Percentiles rank a stretch among this genome's conserved stretches.
phyloP scores from a whole-genome alignment of 92 coral and sea anemone genomes.

The Zoanthus sociatus region DNA sequence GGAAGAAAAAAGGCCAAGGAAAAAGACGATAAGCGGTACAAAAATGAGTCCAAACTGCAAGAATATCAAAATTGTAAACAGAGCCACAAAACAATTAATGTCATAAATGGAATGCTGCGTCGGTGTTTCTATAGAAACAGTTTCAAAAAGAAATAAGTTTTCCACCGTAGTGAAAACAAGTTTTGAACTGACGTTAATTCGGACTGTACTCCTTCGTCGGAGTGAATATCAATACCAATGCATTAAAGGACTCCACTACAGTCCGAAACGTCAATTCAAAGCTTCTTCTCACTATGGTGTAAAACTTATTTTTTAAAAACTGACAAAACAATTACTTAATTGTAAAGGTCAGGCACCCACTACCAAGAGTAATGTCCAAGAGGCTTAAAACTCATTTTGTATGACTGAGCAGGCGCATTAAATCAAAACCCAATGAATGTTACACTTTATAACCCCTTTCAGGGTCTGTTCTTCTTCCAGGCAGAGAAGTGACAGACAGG shows the following conservation, averaged over 20 bases:
- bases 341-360: conserved; percentile 69
- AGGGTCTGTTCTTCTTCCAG: conserved; percentile 39
- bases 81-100: conserved; percentile 5
- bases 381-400: conserved; percentile 44
- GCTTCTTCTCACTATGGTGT: no score
- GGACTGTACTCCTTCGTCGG: no score
- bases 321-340: conserved; percentile 33
- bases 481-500: conserved; percentile 21
- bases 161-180: no score
- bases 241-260: no score
- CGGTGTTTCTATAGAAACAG: no score
- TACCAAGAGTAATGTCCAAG: conserved; percentile 53
- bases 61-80: no score
- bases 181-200: no score
- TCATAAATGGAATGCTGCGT: no score
- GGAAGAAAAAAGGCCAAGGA: neutral
- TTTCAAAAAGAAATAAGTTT: no score
- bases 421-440: conserved; percentile 56
- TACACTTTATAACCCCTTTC: conserved; percentile 32
- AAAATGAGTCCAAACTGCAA: neutral
- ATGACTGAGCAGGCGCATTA: conserved; percentile 69
- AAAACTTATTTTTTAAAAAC: conserved; percentile 1
- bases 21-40: neutral
- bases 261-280: no score
- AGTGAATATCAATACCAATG: no score